Evolutionary conservation across 2,888 invertebrate species (phyloP).

Genomic region (Stomorhina lunata): DNA sequence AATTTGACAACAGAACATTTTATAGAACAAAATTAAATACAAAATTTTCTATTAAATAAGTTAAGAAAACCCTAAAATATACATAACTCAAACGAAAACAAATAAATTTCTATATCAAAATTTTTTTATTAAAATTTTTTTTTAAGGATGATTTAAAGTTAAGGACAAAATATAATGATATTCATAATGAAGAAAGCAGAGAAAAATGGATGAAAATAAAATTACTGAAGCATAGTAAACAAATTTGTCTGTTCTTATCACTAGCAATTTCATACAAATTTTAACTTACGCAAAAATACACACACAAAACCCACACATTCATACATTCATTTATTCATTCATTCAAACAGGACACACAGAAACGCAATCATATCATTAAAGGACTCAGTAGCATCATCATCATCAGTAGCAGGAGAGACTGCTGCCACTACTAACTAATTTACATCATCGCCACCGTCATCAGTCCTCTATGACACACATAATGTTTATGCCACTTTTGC

Average conservation of each 20-base stretch:
- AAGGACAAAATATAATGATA: conserved; percentile 48
- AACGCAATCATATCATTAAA: background rate
- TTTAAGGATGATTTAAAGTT: conserved; percentile 48
- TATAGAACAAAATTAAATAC: too few species aligned
- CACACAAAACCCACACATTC: background rate
- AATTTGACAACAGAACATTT: too few species aligned
- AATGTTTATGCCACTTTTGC: conserved; percentile 90
- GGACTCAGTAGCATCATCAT: background rate
- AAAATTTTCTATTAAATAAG: conserved; percentile 34
- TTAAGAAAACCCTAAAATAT: too few species aligned
- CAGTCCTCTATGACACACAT: conserved; percentile 87
- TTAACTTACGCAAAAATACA: background rate
- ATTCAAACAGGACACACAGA: background rate
- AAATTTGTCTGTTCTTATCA: conserved; percentile 34
- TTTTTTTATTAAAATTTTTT: too few species aligned
- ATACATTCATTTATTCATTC: background rate
- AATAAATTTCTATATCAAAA: too few species aligned
- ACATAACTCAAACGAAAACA: too few species aligned
- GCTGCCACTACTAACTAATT: background rate
- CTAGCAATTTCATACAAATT: conserved; percentile 35
- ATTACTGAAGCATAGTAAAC: conserved; percentile 33
- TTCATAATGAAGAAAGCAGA: conserved; percentile 32
- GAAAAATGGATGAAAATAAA: conserved; percentile 21
- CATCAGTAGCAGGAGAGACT: background rate
- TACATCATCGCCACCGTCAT: background rate